Evolutionary conservation across 1,140 invertebrate genomes (phyloP), one percentile per base, ranked within the genome.

Genomic region (Lithobius niger): DNA sequence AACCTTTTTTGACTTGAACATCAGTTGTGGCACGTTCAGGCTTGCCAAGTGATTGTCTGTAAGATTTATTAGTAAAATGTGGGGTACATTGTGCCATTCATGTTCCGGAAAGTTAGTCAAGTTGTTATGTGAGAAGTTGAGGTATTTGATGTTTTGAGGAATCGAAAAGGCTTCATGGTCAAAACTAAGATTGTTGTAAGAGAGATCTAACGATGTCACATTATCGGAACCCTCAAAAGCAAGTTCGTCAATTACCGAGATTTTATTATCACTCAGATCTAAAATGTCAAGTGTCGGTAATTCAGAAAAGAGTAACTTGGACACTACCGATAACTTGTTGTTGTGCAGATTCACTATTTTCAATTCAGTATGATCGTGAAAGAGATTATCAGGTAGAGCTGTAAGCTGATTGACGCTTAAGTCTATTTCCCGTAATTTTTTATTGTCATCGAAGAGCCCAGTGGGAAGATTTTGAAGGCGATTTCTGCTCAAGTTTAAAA

Each of bases 401-500:
- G 43, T 24, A 6, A 58, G 22, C 27, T 53, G 27, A 54, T 59
- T 62, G 22, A 52, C 45, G 43, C 57, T 59, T 4, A 63, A 25
- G 56, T 63, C 61, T 15, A 64, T 47, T 27, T 61, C 45, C 22
- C 48, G 54, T 27, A 64, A 47, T 44, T 57, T 56, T 27, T 52
- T 36, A 27, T 58, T 57, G 16, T 59, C 45, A 3, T 26, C n/a
- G 52, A 64, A 64, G 13, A 56, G 53, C 10, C 49, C 48, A 51
- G 60, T 57, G 19, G 61, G 60, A 49, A 64, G 57, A 43, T 61
- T 56, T n/a, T 42, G 56, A 13, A 64, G 55, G 13, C 58, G 43
- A 54, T 68, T 68, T 48, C 61, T 27, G 1, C 52, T 27, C 27
- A 64, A 52, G 40, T 64, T 58, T 18, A 64, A 48, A 44, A 54